Base-by-base conservation (phyloP, 2,797 vertebrate genomes). In the Scarus forsteni region DNA sequence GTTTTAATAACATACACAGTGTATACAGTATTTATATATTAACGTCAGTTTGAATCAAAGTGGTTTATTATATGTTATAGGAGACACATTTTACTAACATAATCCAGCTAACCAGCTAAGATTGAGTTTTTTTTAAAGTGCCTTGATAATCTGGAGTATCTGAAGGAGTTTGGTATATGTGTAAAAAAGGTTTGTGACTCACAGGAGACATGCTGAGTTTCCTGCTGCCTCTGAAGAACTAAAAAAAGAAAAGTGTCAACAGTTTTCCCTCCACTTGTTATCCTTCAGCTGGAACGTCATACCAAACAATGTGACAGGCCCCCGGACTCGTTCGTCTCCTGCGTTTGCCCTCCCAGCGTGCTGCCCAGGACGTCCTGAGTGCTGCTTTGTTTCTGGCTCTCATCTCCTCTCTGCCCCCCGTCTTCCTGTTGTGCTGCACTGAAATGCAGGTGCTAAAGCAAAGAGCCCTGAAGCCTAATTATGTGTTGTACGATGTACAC, bases 351-450 rank as follows among this genome's bases (percentile, higher is more conserved):
- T 60, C 83, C 73, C 79, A 75, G 58, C 5, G 49, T 12, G 79
- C 65, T 90, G 82, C 88, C 83, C 90, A 92, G 93, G 92, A 94
- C 85, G 91, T 94, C 91, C 93, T 93, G 88, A 80, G 79, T 82
- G 75, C 64, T 48, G 77, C 58, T 53, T 57, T 35, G 71, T 64
- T 60, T 87, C 82, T 92, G 85, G 76, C 71, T 84, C 80, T 67
- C 46, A 70, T 83, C 84, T 79, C 59, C 68, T 65, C 60, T 64
- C 51, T 57, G 49, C 56, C 61, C 61, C 73, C 57, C 14, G 14
- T 48, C 77, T 91, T 93, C 93, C 92, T 93, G 92, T 88, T 88
- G 79, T 79, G 74, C 74, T 57, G 55, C 39, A 39, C 73, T 66
- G 61, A 82, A 19, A 65, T 55, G 44, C 75, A 79, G 73, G 82